phyloP scores from a whole-genome alignment of 2,113 vertebrate genomes.

The Gorsachius goisagi region DNA sequence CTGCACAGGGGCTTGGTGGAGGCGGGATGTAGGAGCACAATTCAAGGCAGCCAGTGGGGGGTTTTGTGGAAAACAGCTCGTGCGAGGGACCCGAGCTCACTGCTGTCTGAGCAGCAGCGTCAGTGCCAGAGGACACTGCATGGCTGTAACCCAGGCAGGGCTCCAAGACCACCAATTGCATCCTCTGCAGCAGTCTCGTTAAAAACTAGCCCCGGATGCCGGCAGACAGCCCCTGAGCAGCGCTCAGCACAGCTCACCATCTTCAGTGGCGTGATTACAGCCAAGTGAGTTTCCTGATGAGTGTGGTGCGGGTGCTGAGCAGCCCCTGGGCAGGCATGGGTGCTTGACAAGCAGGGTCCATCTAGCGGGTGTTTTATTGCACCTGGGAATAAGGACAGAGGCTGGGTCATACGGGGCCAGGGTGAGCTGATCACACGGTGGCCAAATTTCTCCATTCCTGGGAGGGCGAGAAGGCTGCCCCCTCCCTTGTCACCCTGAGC shows the following conservation, averaged over 20 bases:
- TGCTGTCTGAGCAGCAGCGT: rapidly evolving
- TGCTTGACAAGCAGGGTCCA: not conserved
- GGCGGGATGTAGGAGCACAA: not conserved
- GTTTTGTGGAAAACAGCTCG: not conserved
- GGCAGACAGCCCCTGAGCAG: not conserved
- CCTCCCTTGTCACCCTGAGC: not conserved
- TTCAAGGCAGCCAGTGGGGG: not conserved
- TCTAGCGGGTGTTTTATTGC: not conserved
- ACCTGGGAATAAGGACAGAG: not conserved
- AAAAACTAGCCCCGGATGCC: not conserved
- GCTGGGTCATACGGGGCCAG: rapidly evolving
- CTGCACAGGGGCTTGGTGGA: not conserved
- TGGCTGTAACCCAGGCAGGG: not conserved
- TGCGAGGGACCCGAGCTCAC: not conserved
- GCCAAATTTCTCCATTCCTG: not conserved
- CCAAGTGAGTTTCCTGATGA: not conserved
- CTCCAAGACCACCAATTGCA: not conserved
- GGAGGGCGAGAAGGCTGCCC: not conserved
- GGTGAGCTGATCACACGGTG: rapidly evolving
- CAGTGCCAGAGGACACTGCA: not conserved
- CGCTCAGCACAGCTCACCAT: not conserved
- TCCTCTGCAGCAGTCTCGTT: not conserved
- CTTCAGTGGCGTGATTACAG: not conserved
- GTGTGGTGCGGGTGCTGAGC: rapidly evolving
- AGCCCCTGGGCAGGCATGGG: not conserved